Base-by-base conservation (phyloP, 1,140 invertebrate species). In the Thalassaphorura encarpata region DNA sequence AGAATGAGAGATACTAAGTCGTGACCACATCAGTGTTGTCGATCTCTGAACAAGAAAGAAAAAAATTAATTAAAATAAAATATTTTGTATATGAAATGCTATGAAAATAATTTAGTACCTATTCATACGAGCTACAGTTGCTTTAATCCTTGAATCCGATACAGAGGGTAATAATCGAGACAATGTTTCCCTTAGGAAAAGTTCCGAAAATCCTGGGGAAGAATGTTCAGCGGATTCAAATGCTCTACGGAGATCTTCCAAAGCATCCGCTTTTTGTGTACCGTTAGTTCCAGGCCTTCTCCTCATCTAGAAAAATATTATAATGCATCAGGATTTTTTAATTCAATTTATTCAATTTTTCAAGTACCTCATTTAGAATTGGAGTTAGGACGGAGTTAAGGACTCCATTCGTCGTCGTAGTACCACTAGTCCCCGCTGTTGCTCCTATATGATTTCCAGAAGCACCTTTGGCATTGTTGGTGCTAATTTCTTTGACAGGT, bases 191-290 rank as follows among this genome's bases (percentile, higher is more conserved):
- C 60, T 28, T 19, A 64, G 54, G 45, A 64, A 64, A 28, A 56
- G 43, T 52, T 64, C 63, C 3, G 63, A 64, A 49, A 64, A 64
- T 3, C 63, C 63, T 27, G 63, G 63, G 8, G 63, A 61, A 3
- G 59, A 56, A 13, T 50, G 31, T 60, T 64, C 63, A 21, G 63
- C 63, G 1, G 63, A 54, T 45, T 64, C 63, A 62, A 62, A 64
- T 18, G 57, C 63, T 33, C 57, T 15, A 28, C 60, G 33, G 19
- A 64, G 42, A 15, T 64, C 59, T 24, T 64, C 63, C 18, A 64
- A 43, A 27, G 54, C 60, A 45, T 64, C 63, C 18, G 59, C 63
- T 54, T 58, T 59, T 33, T 54, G 51, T 19, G 58, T 58, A 23
- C 63, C 63, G 28, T 60, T 52, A 19, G 56, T 57, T 28, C 55